Conservation (phyloP, 1,140 invertebrate species). For the Amyelois transitella region DNA sequence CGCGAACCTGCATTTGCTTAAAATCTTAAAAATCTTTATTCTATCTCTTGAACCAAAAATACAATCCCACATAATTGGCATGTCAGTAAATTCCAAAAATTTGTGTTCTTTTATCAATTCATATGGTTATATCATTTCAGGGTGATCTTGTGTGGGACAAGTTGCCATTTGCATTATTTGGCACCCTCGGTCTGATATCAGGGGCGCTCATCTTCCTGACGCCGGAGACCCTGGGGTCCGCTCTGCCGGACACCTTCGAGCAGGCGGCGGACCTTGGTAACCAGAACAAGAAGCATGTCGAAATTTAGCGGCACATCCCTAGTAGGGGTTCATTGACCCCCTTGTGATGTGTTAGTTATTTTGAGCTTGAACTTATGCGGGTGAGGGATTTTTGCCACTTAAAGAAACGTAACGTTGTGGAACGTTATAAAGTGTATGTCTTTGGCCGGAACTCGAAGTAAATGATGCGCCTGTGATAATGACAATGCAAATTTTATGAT, state of each 20-base stretch:
- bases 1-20: too few relatives aligned
- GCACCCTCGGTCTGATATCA: slow-evolving; percentile 76
- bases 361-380: too few relatives aligned
- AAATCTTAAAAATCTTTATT: too few relatives aligned
- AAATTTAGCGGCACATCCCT: too few relatives aligned
- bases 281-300: not conserved
- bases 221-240: slow-evolving; percentile 78
- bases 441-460: not conserved
- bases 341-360: too few relatives aligned
- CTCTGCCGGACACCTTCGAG: slow-evolving; percentile 79
- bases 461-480: not conserved
- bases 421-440: too few relatives aligned
- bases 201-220: slow-evolving; percentile 75
- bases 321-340: too few relatives aligned
- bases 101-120: not conserved
- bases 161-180: slow-evolving; percentile 81
- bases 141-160: slow-evolving; percentile 42
- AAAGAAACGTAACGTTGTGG: too few relatives aligned
- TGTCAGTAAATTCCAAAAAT: too few relatives aligned
- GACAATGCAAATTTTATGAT: not conserved
- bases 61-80: too few relatives aligned
- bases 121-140: slow-evolving; percentile 16
- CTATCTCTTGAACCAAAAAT: too few relatives aligned
- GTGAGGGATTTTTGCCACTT: too few relatives aligned
- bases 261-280: slow-evolving; percentile 69